These are phyloP conservation scores for Pogonognathellus flavescens DNA, from an alignment of 1,140 invertebrate species.

Conservation along the genomic window DNA sequence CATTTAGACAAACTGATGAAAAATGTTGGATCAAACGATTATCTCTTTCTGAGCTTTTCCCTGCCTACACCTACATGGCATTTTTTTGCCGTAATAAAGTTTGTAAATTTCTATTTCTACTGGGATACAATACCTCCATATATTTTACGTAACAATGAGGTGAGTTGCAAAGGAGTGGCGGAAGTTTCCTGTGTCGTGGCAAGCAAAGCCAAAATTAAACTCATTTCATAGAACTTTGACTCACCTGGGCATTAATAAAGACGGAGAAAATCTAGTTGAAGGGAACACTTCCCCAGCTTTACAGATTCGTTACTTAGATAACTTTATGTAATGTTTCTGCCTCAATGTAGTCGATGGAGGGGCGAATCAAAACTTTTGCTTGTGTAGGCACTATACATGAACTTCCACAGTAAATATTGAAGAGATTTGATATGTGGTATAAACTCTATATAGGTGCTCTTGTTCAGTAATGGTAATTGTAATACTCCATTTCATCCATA, in stretches of 20 bases:
- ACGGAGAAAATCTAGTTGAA: background rate
- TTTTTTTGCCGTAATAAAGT: background rate
- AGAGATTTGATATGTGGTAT: too few species aligned
- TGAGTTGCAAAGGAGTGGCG: slow-evolving; percentile 7
- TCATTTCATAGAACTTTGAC: slow-evolving; percentile 35
- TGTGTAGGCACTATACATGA: too few species aligned
- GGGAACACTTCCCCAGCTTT: slow-evolving; percentile 2
- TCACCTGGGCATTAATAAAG: slow-evolving; percentile 15
- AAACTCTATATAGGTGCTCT: too few species aligned
- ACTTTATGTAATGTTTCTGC: slow-evolving; percentile 14
- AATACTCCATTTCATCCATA: background rate
- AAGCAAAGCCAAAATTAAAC: slow-evolving; percentile 5
- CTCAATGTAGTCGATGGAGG: background rate
- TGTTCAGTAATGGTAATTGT: too few species aligned
- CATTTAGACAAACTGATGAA: slow-evolving; percentile 35
- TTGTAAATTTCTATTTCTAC: background rate
- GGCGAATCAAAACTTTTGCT: slow-evolving; percentile 16
- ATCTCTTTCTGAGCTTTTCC: background rate
- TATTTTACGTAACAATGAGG: background rate
- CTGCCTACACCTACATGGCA: background rate
- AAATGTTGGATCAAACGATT: slow-evolving; percentile 1
- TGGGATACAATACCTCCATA: background rate
- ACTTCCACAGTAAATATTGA: too few species aligned
- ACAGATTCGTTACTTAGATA: slow-evolving; percentile 18
- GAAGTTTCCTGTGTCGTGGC: slow-evolving; percentile 1